Percentiles rank a stretch among this genome's conserved stretches.
phyloP scores from a whole-genome alignment of 2,888 invertebrate genomes.

The Cosmia pyralina region DNA sequence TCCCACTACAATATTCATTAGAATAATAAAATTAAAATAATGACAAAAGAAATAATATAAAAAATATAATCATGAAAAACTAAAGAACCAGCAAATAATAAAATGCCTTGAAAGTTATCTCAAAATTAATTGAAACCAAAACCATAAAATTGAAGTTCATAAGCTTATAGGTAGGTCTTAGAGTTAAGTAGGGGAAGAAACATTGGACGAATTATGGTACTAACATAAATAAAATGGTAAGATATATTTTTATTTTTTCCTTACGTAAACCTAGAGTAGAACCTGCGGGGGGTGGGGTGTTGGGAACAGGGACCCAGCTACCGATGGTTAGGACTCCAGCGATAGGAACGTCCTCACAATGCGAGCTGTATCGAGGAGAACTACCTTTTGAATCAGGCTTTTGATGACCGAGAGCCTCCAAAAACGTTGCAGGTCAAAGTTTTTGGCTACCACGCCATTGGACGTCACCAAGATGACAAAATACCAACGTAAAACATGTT shows the following conservation, averaged over 20 bases:
- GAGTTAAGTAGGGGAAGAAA: conserved; percentile 11
- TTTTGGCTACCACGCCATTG: background rate
- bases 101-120: conserved; percentile 31
- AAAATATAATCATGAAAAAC: background rate
- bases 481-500: background rate
- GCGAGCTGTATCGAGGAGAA: background rate
- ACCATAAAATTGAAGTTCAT: conserved; percentile 51
- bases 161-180: conserved; percentile 2
- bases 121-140: conserved; percentile 57
- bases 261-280: no score
- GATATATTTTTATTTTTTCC: background rate
- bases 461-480: background rate
- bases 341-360: background rate
- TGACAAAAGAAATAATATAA: no score
- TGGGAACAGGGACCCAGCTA: background rate
- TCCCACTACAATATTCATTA: background rate
- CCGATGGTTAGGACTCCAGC: background rate
- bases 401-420: background rate
- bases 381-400: background rate
- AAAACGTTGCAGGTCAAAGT: background rate
- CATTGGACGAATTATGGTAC: conserved; percentile 15
- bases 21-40: no score
- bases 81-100: background rate
- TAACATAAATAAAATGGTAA: conserved; percentile 53
- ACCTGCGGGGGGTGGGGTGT: background rate